Conservation (phyloP, 2,888 invertebrate species). For the Pristionchus maxplancki region DNA sequence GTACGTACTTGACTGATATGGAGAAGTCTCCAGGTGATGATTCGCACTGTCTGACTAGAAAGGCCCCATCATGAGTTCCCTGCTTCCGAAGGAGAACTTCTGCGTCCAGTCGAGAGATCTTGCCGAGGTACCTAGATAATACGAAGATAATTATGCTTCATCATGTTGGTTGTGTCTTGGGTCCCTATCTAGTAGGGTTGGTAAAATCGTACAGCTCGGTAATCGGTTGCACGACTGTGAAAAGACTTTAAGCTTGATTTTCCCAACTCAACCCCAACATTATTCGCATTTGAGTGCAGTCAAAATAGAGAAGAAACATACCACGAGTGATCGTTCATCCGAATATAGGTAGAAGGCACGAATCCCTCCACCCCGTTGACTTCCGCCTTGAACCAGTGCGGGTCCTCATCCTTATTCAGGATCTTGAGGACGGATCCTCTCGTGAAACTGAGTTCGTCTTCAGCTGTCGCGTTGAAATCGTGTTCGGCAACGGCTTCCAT, state of each 20-base stretch:
- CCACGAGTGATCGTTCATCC: conserved; percentile 93
- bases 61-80: conserved; percentile 92
- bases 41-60: conserved; percentile 98
- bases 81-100: conserved; percentile 91
- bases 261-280: too few species aligned
- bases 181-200: too few species aligned
- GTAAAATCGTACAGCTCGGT: too few species aligned
- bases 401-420: conserved; percentile 99
- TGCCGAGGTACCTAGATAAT: conserved; percentile 96
- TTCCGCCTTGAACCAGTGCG: conserved; percentile 99
- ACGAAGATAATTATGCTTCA: too few species aligned
- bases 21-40: conserved; percentile 99
- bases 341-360: conserved; percentile 98
- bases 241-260: too few species aligned
- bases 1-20: conserved; percentile 94
- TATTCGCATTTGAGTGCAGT: too few species aligned
- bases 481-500: conserved; percentile 99
- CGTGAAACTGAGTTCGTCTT: conserved; percentile 98
- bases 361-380: conserved; percentile 96
- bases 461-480: conserved; percentile 98
- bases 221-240: too few species aligned
- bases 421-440: conserved; percentile 97
- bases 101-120: conserved; percentile 96
- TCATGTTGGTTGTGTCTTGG: too few species aligned
- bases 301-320: too few species aligned